Conservation (phyloP, 2,888 invertebrate species). For the Pseudoips prasinana region DNA sequence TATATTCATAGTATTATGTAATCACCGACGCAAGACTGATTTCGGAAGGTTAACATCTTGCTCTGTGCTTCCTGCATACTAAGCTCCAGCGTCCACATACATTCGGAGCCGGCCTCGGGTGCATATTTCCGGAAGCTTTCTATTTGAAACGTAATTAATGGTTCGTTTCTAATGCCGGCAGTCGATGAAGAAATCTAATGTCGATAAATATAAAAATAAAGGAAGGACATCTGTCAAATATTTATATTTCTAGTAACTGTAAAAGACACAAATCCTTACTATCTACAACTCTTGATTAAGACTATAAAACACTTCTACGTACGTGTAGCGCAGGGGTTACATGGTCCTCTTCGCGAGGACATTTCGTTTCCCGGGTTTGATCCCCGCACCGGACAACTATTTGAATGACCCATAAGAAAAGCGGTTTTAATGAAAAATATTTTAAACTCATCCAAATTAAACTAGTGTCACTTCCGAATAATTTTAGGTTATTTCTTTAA, state of each 20-base stretch:
- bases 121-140: slow-evolving; percentile 28
- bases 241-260: slow-evolving; percentile 5
- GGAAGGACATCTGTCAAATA: slow-evolving; percentile 12
- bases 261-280: too few species aligned
- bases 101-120: slow-evolving; percentile 31
- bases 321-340: too few species aligned
- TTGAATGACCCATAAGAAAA: too few species aligned
- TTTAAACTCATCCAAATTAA: too few species aligned
- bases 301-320: too few species aligned
- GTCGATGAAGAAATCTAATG: slow-evolving; percentile 13
- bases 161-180: slow-evolving; percentile 7
- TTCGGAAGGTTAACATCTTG: slow-evolving; percentile 56
- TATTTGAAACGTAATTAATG: slow-evolving; percentile 22
- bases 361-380: too few species aligned
- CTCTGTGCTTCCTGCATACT: slow-evolving; percentile 45
- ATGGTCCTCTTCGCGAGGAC: too few species aligned
- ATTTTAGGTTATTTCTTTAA: too few species aligned
- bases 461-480: too few species aligned
- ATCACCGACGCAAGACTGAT: slow-evolving; percentile 47
- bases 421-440: too few species aligned
- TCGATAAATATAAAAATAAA: slow-evolving; percentile 10
- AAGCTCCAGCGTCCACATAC: slow-evolving; percentile 13
- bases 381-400: too few species aligned
- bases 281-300: too few species aligned
- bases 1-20: slow-evolving; percentile 34